Base-by-base conservation (phyloP, 92 coral and sea anemone genomes). In the Ricordea florida region DNA sequence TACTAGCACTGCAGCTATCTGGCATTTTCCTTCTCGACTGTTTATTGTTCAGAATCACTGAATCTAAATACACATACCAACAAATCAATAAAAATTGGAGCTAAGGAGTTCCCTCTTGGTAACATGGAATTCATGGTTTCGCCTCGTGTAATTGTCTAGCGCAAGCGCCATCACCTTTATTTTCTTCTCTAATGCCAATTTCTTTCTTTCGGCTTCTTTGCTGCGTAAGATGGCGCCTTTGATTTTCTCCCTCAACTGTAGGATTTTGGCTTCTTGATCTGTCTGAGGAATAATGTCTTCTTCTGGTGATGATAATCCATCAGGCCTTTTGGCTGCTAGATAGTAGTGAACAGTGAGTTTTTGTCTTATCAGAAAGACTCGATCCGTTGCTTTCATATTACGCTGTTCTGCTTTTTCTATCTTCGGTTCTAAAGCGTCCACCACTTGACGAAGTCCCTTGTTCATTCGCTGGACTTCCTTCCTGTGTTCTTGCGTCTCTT, bases 51-150 rank as follows among this genome's bases (percentile, higher is more conserved):
- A n/a, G n/a, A n/a, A n/a, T n/a, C n/a, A n/a, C n/a, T n/a, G n/a
- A n/a, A n/a, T n/a, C n/a, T n/a, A n/a, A n/a, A n/a, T n/a, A n/a
- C n/a, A n/a, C n/a, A n/a, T n/a, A n/a, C n/a, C n/a, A n/a, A n/a
- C n/a, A n/a, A n/a, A n/a, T 56, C 41, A 70, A 30, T 53, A 70
- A 29, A 70, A 70, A 32, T 70, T 70, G 2, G 77, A 70, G 53
- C 77, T 70, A 0, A 70, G 53, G 17, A 70, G 43, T 29, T 70
- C 77, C 36, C 77, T 23, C 42, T 70, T 70, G 35, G 64, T 70
- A 27, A 55, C 41, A 53, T 70, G 77, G 28, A 70, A 70, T 26
- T 70, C 64, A 4, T 27, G 48, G 40, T 52, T 70, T 0, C 77
- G 65, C 16, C 77, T 70, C 49, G 37, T 70, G 49, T 17, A 70